Evolutionary conservation across 30 jellyfish, hydroid and myxozoan species (phyloP), one percentile per base, ranked within the genome.

Genomic region (Cassiopea xamachana): DNA sequence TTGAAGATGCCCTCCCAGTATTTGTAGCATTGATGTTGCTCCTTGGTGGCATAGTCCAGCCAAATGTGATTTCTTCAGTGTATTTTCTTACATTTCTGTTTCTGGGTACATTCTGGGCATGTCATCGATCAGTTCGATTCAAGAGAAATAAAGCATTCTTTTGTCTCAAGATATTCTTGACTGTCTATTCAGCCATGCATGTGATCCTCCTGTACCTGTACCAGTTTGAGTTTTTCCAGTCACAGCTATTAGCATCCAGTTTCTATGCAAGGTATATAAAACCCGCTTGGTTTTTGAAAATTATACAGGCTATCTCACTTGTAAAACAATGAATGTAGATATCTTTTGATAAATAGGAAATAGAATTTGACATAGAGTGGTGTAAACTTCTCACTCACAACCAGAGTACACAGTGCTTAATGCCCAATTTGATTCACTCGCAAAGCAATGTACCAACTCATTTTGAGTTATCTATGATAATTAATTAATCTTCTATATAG

Each of bases 61-160:
- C 99, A 1, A 95, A 95, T 79, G 93, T 91, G 13, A 70, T 95
- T 15, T 83, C 99, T 12, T 84, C 99, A 13, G 84, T 95, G 13
- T 95, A 95, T 84, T 95, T 95, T 71, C 87, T 95, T 12, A 73
- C 87, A 14, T 95, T 95, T 75, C 62, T 95, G 27, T 85, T 95
- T 51, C 87, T 95, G n/a, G 99, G 99, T n/a, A 80, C 97, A 3
- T 88, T 90, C 67, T 95, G 99, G 99, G 99, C 99, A 0, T 90
- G 93, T 60, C 98, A 95, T 84, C 87, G 88, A 60, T 83, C 97
- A 10, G 72, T 84, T 48, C 85, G 90, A 48, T 72, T 95, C 77
- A 82, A 89, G 74, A 83, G 77, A 73, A 87, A 80, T 88, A 80
- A 81, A 39, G 90, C 84, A 16, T 83, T 91, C 79, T 88, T 88